A percentile compares a stretch with the other conserved stretches of the same genome.
Conservation (phyloP, 2,113 vertebrate species). For the Naja naja region DNA sequence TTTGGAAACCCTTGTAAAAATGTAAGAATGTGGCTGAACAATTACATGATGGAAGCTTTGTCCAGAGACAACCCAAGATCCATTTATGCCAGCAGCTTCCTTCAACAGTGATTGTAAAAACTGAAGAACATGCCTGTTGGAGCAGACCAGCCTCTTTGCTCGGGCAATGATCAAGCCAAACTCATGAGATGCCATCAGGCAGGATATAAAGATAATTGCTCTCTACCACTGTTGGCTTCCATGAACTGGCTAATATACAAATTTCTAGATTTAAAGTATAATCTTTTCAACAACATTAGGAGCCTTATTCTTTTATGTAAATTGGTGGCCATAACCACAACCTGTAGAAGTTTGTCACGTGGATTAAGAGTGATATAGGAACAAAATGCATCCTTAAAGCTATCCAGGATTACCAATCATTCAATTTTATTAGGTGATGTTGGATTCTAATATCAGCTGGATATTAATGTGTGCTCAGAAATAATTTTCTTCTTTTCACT, state of each 20-base stretch:
- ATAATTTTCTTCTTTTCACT: neutral
- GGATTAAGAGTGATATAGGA: neutral
- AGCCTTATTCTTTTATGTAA: neutral
- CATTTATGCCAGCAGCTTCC: neutral
- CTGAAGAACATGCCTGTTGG: neutral
- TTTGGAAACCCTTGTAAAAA: neutral
- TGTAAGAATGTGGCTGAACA: too few relatives aligned
- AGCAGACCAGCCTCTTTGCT: neutral
- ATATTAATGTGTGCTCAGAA: neutral
- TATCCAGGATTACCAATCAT: neutral
- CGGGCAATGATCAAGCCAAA: neutral
- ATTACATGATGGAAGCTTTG: neutral
- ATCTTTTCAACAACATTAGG: neutral
- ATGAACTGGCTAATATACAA: neutral
- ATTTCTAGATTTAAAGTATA: neutral
- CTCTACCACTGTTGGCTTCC: neutral
- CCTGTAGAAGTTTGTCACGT: neutral
- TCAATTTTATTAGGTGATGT: neutral
- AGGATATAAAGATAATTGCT: neutral
- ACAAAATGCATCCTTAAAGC: neutral
- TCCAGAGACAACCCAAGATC: neutral
- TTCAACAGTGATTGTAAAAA: neutral
- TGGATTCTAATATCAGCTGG: neutral
- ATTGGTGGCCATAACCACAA: neutral
- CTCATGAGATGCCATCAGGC: neutral